Evolutionary conservation across 2,113 vertebrate genomes (phyloP).

Genomic region (Manacus vitellinus): DNA sequence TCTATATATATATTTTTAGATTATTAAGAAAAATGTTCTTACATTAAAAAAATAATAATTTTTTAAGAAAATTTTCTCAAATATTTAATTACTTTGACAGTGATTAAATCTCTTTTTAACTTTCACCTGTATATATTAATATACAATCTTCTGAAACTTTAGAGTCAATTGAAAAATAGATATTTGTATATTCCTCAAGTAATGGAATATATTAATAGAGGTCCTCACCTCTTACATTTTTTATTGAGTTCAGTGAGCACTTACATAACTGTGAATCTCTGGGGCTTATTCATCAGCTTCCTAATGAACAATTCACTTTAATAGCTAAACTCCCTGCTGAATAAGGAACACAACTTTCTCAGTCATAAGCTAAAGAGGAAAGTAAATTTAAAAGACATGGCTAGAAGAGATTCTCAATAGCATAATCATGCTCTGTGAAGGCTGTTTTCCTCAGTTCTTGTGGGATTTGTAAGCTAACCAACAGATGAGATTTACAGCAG

Average conservation of each 20-base stretch:
- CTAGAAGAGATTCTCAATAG: neutral
- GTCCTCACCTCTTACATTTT: neutral
- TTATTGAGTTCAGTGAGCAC: neutral
- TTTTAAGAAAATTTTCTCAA: neutral
- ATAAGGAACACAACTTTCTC: neutral
- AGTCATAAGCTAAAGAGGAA: neutral
- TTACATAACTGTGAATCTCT: neutral
- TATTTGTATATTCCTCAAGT: neutral
- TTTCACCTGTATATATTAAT: neutral
- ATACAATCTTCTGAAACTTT: neutral
- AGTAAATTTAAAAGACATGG: neutral
- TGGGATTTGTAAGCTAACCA: neutral
- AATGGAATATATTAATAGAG: neutral
- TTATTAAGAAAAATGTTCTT: neutral
- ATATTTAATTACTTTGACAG: neutral
- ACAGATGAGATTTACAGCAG: neutral
- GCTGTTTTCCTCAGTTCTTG: neutral
- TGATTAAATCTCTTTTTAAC: neutral
- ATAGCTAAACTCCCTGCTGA: neutral
- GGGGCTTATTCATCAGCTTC: neutral
- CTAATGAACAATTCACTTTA: neutral
- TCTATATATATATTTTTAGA: neutral
- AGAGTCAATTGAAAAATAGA: neutral
- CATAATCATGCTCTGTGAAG: neutral
- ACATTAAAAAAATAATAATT: neutral